These are phyloP conservation scores for Tipula confusa DNA, from an alignment of 2,888 invertebrate species.

Conservation along the genomic window DNA sequence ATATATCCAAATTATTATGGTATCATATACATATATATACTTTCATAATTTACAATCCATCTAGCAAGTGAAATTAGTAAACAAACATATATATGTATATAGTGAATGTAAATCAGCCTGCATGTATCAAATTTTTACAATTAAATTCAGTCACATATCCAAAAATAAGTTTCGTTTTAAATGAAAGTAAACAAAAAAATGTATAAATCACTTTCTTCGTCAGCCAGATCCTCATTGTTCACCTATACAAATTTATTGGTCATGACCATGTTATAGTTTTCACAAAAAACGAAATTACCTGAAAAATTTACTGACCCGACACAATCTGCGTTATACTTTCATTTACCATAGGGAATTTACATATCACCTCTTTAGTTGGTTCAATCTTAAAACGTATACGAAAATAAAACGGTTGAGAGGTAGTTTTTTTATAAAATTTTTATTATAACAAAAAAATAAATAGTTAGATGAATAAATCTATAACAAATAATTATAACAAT, in stretches of 20 bases:
- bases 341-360: neutral
- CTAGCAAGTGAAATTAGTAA: neutral
- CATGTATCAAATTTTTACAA: neutral
- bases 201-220: neutral
- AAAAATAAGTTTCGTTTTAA: neutral
- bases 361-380: neutral
- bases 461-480: neutral
- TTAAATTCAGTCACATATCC: slow-evolving; percentile 3
- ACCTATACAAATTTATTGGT: neutral
- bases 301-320: neutral
- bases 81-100: neutral
- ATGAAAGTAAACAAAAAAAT: slow-evolving; percentile 25
- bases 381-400: too few relatives aligned
- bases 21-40: neutral
- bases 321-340: neutral
- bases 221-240: neutral
- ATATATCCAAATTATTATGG: neutral
- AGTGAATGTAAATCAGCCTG: neutral
- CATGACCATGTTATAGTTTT: neutral
- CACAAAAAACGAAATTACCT: neutral
- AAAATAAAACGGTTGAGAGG: neutral
- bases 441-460: slow-evolving; percentile 21
- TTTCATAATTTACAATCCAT: neutral
- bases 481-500: slow-evolving; percentile 25
- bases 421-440: neutral